A percentile compares a stretch with the other conserved stretches of the same genome.
These are phyloP conservation scores for Paracentrotus lividus DNA, from an alignment of 53 echinoderm and acorn worm species.

Conservation along the genomic window DNA sequence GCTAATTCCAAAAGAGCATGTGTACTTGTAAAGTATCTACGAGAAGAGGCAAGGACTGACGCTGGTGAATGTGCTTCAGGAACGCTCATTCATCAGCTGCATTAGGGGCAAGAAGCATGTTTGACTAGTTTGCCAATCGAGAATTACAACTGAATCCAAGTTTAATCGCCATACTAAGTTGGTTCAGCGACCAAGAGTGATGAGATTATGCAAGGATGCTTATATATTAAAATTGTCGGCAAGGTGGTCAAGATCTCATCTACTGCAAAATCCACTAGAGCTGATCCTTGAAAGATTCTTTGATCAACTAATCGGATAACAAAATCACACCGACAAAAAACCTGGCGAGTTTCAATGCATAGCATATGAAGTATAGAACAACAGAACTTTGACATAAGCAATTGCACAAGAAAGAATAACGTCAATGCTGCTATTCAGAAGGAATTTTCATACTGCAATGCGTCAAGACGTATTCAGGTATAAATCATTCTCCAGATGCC, in stretches of 20 bases:
- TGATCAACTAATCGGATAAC: conserved; percentile 8
- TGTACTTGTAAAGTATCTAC: conserved; percentile 49
- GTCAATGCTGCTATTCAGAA: conserved; percentile 66
- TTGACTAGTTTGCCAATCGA: conserved; percentile 52
- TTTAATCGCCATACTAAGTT: too few species aligned
- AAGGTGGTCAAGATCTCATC: conserved; percentile 38
- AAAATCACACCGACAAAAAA: too few species aligned
- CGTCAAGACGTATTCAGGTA: conserved; percentile 59
- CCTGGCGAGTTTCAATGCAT: conserved; percentile 42
- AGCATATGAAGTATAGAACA: too few species aligned
- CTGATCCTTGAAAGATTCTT: conserved; percentile 31
- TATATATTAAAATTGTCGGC: conserved; percentile 10
- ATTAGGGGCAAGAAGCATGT: conserved; percentile 56
- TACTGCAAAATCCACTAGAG: conserved; percentile 27
- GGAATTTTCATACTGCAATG: conserved; percentile 61
- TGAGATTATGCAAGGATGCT: background rate
- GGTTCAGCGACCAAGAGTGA: background rate
- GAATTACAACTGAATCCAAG: too few species aligned
- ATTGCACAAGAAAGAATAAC: conserved; percentile 53
- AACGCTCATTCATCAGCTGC: conserved; percentile 57
- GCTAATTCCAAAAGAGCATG: conserved; percentile 61
- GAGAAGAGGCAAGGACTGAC: conserved; percentile 44
- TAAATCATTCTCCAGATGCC: conserved; percentile 68
- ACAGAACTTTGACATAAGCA: conserved; percentile 58
- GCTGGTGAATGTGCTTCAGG: conserved; percentile 21